These are phyloP conservation scores for Mandrillus leucophaeus DNA, from an alignment of 2,113 vertebrate genomes.

Conservation along the genomic window DNA sequence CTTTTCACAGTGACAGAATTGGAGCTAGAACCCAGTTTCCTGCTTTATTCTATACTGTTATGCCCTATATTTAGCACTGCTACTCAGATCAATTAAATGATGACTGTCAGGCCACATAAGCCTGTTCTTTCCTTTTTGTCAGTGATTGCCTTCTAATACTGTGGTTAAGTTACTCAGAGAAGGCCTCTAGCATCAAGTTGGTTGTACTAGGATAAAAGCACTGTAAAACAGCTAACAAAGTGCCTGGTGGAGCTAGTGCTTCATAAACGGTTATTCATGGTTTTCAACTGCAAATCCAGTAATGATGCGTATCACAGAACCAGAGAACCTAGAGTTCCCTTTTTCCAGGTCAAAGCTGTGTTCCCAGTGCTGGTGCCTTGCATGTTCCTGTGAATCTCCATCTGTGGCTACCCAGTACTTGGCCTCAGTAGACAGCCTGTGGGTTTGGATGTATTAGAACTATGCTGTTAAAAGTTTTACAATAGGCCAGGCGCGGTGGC, in stretches of 20 bases:
- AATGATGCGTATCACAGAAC: not conserved
- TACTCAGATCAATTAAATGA: not conserved
- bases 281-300: not conserved
- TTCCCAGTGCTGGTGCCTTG: not conserved
- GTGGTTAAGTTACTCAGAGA: not conserved
- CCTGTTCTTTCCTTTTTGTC: not conserved
- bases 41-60: not conserved
- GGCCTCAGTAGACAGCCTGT: too few relatives aligned
- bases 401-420: not conserved
- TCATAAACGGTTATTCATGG: not conserved
- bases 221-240: too few relatives aligned
- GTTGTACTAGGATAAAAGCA: not conserved
- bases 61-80: not conserved
- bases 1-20: not conserved
- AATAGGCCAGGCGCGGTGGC: accelerated
- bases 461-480: not conserved
- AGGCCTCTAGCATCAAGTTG: not conserved
- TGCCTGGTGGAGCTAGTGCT: not conserved
- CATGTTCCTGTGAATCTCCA: not conserved
- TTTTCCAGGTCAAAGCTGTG: not conserved
- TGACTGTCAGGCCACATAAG: not conserved
- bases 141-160: not conserved
- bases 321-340: not conserved
- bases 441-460: not conserved
- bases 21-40: not conserved